Conservation (phyloP, 2,888 invertebrate genomes). For the Tachystola acroxantha region DNA sequence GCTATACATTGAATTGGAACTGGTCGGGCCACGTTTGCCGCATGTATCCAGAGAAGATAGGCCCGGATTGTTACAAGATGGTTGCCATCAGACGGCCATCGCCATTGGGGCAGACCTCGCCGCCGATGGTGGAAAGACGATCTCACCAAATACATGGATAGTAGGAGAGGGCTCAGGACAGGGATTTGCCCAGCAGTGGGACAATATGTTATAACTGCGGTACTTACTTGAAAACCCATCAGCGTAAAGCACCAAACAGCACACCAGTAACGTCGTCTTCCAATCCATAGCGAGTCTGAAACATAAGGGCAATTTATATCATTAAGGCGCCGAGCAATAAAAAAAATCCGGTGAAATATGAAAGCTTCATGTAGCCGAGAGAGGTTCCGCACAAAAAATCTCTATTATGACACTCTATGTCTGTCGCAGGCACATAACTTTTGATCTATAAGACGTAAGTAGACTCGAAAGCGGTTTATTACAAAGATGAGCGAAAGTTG, state of each 20-base stretch:
- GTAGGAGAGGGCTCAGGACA: too few relatives aligned
- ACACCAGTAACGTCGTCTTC: slow-evolving; percentile 46
- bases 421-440: slow-evolving; percentile 13
- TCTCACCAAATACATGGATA: too few relatives aligned
- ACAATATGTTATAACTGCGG: too few relatives aligned
- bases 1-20: too few relatives aligned
- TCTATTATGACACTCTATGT: slow-evolving; percentile 11
- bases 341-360: slow-evolving; percentile 9
- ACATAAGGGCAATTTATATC: slow-evolving; percentile 23
- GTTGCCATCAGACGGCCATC: too few relatives aligned
- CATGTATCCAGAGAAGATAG: too few relatives aligned
- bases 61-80: too few relatives aligned
- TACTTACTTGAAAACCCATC: slow-evolving; percentile 71
- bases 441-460: slow-evolving; percentile 11
- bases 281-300: slow-evolving; percentile 66
- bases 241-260: slow-evolving; percentile 50
- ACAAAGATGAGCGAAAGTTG: not conserved
- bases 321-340: slow-evolving; percentile 5
- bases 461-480: slow-evolving; percentile 7
- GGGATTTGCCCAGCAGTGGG: too few relatives aligned
- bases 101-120: too few relatives aligned
- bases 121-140: too few relatives aligned
- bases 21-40: too few relatives aligned
- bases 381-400: slow-evolving; percentile 10
- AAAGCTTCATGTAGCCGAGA: slow-evolving; percentile 6